Base-by-base conservation (phyloP, 2,797 vertebrate species). In the Lates japonicus region DNA sequence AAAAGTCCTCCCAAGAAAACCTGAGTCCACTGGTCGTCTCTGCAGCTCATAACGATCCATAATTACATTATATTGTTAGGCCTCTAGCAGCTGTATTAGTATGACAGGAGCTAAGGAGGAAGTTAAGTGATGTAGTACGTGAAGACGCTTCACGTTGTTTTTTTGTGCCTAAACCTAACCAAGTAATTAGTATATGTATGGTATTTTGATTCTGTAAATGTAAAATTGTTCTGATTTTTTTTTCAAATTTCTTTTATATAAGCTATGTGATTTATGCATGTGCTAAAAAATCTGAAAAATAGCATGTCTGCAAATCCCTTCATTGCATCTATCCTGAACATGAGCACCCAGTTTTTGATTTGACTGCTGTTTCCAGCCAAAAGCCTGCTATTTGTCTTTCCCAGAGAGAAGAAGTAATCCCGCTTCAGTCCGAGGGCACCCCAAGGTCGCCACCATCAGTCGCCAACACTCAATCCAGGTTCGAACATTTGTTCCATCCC, bases 401-500 rank as follows among this genome's bases (percentile, higher is more conserved):
- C 59, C 66, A 31, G 22, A 46, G 48, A 67, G 65, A 71, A 41
- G 77, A 83, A 82, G 80, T 82, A 90, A 90, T 93, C 83, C 81
- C 11, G 29, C 52, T 62, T 39, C 82, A 69, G 62, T 42, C 71
- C 13, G 37, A 73, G 55, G 39, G 41, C 75, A 72, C 78, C 74
- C 59, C 82, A 85, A 91, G 87, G 90, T 87, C 80, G 64, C 60
- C 29, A 6, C 72, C 83, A 87, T 90, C 83, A 81, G 65, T 82
- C 41, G 63, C 75, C 71, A 85, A 19, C 41, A 37, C 63, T 76
- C 88, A 91, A 80, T 91, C 82, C 85, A 84, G 83, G 76, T 85
- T 90, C 75, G 72, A 91, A 66, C 87, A 87, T 89, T 92, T 85
- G 82, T 88, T 84, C 76, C 83, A 54, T 61, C 78, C 65, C 35